A percentile compares a stretch with the other conserved stretches of the same genome.
Evolutionary conservation across 2,797 vertebrate genomes (phyloP).

Genomic region (Coregonus ussuriensis): DNA sequence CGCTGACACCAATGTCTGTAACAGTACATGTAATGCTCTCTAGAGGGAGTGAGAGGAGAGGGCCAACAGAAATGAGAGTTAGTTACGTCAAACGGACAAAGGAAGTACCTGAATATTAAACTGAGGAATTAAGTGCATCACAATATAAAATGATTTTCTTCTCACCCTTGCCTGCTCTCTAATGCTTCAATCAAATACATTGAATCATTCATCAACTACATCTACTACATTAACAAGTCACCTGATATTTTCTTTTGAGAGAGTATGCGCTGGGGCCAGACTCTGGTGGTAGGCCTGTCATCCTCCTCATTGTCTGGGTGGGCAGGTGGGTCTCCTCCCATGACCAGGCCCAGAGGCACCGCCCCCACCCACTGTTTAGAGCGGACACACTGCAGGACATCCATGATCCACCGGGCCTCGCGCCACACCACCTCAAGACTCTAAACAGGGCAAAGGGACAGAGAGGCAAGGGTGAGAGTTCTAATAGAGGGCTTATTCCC

Average conservation of each 20-base stretch:
- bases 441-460: slow-evolving; percentile 46
- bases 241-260: slow-evolving; percentile 56
- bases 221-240: slow-evolving; percentile 20
- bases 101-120: too few relatives aligned
- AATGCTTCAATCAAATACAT: not conserved
- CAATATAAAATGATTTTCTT: not conserved
- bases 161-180: not conserved
- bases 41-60: slow-evolving; percentile 22
- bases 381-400: slow-evolving; percentile 77
- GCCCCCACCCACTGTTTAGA: slow-evolving; percentile 74
- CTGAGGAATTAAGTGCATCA: not conserved
- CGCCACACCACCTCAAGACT: slow-evolving; percentile 72
- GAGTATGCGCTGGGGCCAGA: slow-evolving; percentile 54
- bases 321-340: slow-evolving; percentile 70
- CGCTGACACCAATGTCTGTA: slow-evolving; percentile 31
- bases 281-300: slow-evolving; percentile 53
- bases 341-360: slow-evolving; percentile 73
- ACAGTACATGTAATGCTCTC: slow-evolving; percentile 37
- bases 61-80: not conserved
- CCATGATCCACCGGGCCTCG: slow-evolving; percentile 78
- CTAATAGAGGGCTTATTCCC: not conserved
- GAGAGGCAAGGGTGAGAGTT: not conserved
- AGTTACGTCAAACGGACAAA: too few relatives aligned
- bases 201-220: not conserved
- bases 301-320: slow-evolving; percentile 60